A percentile compares a stretch with the other conserved stretches of the same genome.
These are phyloP conservation scores for Solen grandis DNA, from an alignment of 1,140 invertebrate genomes.

Conservation along the genomic window DNA sequence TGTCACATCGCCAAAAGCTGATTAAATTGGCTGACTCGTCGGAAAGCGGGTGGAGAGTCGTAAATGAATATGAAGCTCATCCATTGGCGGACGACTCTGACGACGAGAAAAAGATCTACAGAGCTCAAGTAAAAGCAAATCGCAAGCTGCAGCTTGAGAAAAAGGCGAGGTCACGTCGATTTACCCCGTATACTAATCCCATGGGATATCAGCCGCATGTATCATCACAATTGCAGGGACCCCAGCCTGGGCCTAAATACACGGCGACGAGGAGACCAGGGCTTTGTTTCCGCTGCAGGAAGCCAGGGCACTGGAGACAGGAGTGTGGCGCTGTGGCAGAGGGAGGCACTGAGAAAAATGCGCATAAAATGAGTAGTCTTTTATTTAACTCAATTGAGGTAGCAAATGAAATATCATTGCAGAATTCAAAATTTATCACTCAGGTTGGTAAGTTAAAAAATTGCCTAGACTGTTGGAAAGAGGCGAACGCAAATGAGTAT, in stretches of 20 bases:
- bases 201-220: too few species aligned
- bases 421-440: too few species aligned
- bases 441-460: too few species aligned
- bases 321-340: background rate
- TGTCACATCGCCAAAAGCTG: background rate
- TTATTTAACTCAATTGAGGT: too few species aligned
- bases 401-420: too few species aligned
- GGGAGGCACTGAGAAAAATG: background rate
- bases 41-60: conserved; percentile 9
- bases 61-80: conserved; percentile 5
- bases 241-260: too few species aligned
- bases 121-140: too few species aligned
- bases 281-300: conserved; percentile 28
- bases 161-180: background rate
- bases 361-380: too few species aligned
- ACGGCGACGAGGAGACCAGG: too few species aligned
- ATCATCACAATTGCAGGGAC: too few species aligned
- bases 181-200: too few species aligned
- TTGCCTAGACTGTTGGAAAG: too few species aligned
- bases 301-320: conserved; percentile 16
- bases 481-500: background rate
- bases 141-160: background rate
- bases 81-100: background rate
- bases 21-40: background rate
- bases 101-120: conserved; percentile 25